A percentile compares a stretch with the other conserved stretches of the same genome.
Evolutionary conservation across 2,888 invertebrate genomes (phyloP).

Genomic region (Agrotis ipsilon): DNA sequence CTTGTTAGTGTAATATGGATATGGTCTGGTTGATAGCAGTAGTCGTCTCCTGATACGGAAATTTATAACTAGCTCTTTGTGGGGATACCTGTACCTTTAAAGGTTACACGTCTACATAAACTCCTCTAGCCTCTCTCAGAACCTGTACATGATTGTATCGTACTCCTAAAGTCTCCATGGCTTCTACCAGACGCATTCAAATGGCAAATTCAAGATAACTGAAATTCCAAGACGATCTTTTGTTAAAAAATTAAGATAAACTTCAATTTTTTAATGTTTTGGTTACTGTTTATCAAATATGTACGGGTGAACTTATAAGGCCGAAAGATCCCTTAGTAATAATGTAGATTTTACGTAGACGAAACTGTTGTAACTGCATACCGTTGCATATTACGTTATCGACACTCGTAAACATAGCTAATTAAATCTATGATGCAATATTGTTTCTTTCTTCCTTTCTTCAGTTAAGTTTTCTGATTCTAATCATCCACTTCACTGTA

Average conservation of each 20-base stretch:
- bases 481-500: constrained; percentile 1
- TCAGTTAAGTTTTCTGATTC: background rate
- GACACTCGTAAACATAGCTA: constrained; percentile 16
- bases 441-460: background rate
- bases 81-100: background rate
- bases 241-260: too few relatives aligned
- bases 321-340: background rate
- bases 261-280: too few relatives aligned
- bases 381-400: constrained; percentile 23
- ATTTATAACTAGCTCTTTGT: background rate
- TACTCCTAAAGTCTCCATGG: background rate
- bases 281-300: too few relatives aligned
- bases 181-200: background rate
- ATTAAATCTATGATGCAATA: background rate
- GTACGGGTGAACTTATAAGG: background rate
- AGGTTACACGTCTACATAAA: too few relatives aligned
- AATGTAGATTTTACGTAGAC: constrained; percentile 3
- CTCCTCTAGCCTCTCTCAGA: too few relatives aligned
- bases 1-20: background rate
- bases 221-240: too few relatives aligned
- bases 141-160: background rate
- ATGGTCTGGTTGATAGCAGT: background rate
- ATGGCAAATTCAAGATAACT: background rate
- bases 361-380: background rate
- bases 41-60: background rate